Evolutionary conservation across 1,140 invertebrate genomes (phyloP).

Genomic region (Bombus breviceps): DNA sequence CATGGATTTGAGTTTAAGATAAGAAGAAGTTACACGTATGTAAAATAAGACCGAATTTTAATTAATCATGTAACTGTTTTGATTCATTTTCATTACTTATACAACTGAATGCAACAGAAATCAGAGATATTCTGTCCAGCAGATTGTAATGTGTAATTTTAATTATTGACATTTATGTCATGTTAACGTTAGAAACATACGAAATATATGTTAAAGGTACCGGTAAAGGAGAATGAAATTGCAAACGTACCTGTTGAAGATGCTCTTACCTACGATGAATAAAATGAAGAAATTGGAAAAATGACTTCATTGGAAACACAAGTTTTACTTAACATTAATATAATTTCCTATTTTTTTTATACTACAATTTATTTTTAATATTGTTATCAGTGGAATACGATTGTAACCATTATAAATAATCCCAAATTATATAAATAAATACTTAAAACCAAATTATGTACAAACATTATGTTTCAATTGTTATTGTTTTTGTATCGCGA

Average conservation of each 20-base stretch:
- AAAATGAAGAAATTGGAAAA: conserved; percentile 29
- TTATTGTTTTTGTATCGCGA: conserved; percentile 74
- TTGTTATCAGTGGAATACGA: background rate
- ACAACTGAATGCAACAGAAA: background rate
- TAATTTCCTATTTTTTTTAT: conserved; percentile 15
- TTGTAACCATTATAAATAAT: conserved; percentile 31
- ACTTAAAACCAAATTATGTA: conserved; percentile 43
- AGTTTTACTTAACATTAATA: conserved; percentile 6
- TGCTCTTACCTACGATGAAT: conserved; percentile 45
- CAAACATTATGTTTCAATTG: conserved; percentile 51
- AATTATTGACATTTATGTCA: background rate
- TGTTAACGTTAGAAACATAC: conserved; percentile 5
- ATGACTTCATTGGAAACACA: conserved; percentile 27
- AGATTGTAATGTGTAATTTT: background rate
- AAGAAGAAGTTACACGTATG: conserved; percentile 7
- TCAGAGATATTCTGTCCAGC: background rate
- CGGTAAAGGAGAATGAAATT: conserved; percentile 68
- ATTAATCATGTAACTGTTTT: background rate
- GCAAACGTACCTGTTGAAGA: conserved; percentile 53
- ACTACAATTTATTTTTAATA: background rate
- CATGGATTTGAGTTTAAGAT: conserved; percentile 15
- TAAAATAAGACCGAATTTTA: background rate
- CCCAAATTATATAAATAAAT: conserved; percentile 56
- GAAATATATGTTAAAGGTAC: conserved; percentile 74
- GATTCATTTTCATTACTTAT: background rate